A percentile compares a stretch with the other conserved stretches of the same genome.
phyloP scores from a whole-genome alignment of 1,140 invertebrate genomes.

The Lasioglossum baleicum region DNA sequence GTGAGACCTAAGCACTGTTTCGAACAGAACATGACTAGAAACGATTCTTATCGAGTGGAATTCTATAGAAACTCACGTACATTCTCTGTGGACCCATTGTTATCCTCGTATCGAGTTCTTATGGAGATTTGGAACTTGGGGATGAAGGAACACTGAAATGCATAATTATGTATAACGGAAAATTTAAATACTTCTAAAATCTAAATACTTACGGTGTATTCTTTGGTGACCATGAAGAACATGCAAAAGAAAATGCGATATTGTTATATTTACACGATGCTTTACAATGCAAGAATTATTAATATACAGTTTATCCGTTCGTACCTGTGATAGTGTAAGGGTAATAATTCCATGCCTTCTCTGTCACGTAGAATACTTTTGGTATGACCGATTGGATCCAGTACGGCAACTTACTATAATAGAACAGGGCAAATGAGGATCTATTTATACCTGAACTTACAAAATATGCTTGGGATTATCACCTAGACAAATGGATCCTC shows the following conservation, averaged over 20 bases:
- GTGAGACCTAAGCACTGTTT: conserved; percentile 87
- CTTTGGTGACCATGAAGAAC: conserved; percentile 67
- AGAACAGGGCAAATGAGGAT: background rate
- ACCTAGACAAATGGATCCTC: conserved; percentile 94
- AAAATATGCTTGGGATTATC: conserved; percentile 30
- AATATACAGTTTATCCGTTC: conserved; percentile 17
- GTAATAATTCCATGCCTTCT: conserved; percentile 98
- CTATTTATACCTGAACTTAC: background rate
- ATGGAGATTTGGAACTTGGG: conserved; percentile 93
- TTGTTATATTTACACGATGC: conserved; percentile 26
- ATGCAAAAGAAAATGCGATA: conserved; percentile 58
- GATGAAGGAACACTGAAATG: conserved; percentile 93
- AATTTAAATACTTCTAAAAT: conserved; percentile 21
- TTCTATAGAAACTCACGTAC: conserved; percentile 81
- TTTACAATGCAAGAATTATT: background rate
- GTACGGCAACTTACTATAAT: conserved; percentile 90
- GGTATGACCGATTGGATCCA: conserved; percentile 94
- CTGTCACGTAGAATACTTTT: conserved; percentile 94
- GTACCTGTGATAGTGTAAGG: conserved; percentile 94
- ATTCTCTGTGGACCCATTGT: conserved; percentile 93
- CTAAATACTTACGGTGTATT: conserved; percentile 82
- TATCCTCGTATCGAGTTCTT: conserved; percentile 94
- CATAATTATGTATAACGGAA: conserved; percentile 51
- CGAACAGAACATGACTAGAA: conserved; percentile 21
- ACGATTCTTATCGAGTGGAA: background rate